These are phyloP conservation scores for Campylomormyrus tamandua DNA, from an alignment of 2,113 vertebrate species.

Conservation along the genomic window DNA sequence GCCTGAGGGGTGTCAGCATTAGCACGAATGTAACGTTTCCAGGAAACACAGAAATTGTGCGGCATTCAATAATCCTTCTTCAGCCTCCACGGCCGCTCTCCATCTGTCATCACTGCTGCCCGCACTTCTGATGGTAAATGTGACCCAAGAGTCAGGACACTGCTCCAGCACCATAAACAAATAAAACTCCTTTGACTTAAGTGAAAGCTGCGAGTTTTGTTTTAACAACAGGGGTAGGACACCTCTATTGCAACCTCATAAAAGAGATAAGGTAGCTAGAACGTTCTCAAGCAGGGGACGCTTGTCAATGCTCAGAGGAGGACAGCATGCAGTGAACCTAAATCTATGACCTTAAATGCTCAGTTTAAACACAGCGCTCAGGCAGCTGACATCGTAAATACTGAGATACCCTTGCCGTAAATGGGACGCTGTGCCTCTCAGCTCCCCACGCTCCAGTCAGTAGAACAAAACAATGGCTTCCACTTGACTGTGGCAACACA, in stretches of 20 bases:
- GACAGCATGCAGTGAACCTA: not conserved
- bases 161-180: conserved; percentile 33
- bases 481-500: not conserved
- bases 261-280: not conserved
- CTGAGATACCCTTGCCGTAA: conserved; percentile 48
- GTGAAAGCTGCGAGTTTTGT: not conserved
- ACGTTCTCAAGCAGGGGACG: not conserved
- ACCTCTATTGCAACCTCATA: not conserved
- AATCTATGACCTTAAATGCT: not conserved
- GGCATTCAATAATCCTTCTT: not conserved
- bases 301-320: not conserved
- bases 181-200: conserved; percentile 56
- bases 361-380: not conserved
- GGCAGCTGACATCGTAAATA: conserved; percentile 59
- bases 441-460: not conserved
- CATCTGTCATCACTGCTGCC: not conserved
- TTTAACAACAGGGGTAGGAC: conserved; percentile 38
- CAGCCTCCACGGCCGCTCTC: not conserved
- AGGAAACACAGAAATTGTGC: not conserved
- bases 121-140: not conserved
- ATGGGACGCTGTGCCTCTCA: not conserved
- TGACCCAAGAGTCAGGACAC: not conserved
- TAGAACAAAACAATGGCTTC: not conserved
- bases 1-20: not conserved
- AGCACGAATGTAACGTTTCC: not conserved